Evolutionary conservation across 2,113 vertebrate species (phyloP).

Genomic region (Ailuropoda melanoleuca): DNA sequence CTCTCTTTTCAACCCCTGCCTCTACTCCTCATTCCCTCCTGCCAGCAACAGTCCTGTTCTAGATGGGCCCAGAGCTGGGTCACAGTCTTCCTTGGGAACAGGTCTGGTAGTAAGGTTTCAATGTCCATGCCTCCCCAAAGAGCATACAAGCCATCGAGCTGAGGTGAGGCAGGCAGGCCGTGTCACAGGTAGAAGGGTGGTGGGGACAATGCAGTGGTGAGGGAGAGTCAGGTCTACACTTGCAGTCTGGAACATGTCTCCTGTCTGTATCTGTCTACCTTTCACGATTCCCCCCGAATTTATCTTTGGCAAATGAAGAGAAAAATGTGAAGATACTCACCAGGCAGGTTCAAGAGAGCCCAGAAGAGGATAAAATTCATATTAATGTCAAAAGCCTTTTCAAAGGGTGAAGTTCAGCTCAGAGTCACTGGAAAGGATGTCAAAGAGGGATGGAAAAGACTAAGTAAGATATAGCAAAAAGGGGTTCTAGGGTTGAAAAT

Average conservation of each 20-base stretch:
- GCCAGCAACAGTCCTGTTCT: background rate
- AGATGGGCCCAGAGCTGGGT: background rate
- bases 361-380: conserved; percentile 51
- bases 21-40: no score
- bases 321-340: conserved; percentile 41
- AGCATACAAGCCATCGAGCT: background rate
- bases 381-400: background rate
- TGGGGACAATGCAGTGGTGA: accelerated
- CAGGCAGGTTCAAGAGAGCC: conserved; percentile 16
- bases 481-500: background rate
- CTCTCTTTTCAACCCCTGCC: background rate
- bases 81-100: background rate
- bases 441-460: background rate
- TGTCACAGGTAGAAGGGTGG: background rate
- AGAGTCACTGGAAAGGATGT: background rate
- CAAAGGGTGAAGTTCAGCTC: background rate
- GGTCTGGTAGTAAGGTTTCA: background rate
- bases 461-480: background rate
- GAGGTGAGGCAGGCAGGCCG: background rate
- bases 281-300: background rate
- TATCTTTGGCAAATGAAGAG: background rate
- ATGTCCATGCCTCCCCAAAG: background rate
- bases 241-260: background rate
- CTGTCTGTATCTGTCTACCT: background rate
- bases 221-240: background rate